phyloP scores from a whole-genome alignment of 2,113 vertebrate genomes.

The Leuciscus idus region DNA sequence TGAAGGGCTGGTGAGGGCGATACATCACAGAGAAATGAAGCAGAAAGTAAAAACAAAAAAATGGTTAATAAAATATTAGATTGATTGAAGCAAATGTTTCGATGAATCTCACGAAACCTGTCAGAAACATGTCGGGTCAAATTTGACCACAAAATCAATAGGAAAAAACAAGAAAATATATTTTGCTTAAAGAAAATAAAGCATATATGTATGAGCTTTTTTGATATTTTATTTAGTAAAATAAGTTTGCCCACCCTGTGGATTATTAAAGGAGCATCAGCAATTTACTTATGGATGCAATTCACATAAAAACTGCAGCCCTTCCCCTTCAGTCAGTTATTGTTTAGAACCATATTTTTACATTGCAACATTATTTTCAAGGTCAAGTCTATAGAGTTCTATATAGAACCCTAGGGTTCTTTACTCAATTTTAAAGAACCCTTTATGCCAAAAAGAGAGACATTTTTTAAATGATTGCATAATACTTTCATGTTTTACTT shows the following conservation, averaged over 20 bases:
- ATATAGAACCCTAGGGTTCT: too few species aligned
- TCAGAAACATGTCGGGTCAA: too few species aligned
- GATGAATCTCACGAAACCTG: neutral
- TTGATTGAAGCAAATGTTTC: neutral
- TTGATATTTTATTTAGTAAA: neutral
- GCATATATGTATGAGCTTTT: neutral
- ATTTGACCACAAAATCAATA: neutral
- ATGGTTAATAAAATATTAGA: neutral
- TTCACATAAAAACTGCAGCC: too few species aligned
- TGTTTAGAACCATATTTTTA: too few species aligned
- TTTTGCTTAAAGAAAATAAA: neutral
- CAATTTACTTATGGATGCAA: neutral
- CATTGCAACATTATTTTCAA: too few species aligned
- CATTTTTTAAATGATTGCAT: too few species aligned
- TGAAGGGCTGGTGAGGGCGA: constrained; percentile 43
- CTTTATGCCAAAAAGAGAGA: too few species aligned
- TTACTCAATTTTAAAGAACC: too few species aligned
- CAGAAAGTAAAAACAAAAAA: neutral
- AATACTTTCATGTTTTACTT: too few species aligned
- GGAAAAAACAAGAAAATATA: neutral
- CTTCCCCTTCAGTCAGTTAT: too few species aligned
- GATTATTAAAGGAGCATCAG: neutral
- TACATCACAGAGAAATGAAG: constrained; percentile 43
- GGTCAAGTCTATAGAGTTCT: too few species aligned
- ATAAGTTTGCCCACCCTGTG: neutral